Evolutionary conservation across 2,797 vertebrate genomes (phyloP).

Genomic region (Pygocentrus nattereri): DNA sequence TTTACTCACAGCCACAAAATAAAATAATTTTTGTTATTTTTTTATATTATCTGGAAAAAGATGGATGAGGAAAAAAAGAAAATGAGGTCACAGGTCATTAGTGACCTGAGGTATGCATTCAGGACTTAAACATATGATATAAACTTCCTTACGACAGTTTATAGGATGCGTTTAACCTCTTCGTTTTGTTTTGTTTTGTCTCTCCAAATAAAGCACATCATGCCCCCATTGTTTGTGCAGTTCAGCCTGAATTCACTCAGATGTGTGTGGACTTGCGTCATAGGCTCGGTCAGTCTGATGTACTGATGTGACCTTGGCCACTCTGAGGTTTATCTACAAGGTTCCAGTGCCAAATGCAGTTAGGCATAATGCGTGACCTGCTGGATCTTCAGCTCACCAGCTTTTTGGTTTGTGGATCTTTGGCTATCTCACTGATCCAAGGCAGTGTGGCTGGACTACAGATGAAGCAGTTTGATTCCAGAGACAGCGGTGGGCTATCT

Average conservation of each 20-base stretch:
- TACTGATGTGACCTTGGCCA: conserved; percentile 2
- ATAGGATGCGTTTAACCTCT: not conserved
- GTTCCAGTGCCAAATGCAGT: conserved; percentile 13
- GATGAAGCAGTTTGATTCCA: conserved; percentile 58
- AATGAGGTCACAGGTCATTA: not conserved
- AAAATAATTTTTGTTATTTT: too few relatives aligned
- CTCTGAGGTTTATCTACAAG: conserved; percentile 11
- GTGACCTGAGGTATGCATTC: not conserved
- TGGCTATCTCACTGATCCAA: conserved; percentile 23
- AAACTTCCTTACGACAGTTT: not conserved
- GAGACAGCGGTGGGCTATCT: conserved; percentile 50
- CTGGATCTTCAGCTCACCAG: not conserved
- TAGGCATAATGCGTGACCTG: conserved; percentile 5
- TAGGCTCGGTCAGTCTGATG: not conserved
- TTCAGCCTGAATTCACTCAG: not conserved
- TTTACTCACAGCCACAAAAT: too few relatives aligned
- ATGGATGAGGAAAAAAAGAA: too few relatives aligned
- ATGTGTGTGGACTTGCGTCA: not conserved
- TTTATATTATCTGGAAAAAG: too few relatives aligned
- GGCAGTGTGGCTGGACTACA: conserved; percentile 42
- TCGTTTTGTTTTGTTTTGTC: not conserved
- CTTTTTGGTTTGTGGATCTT: not conserved
- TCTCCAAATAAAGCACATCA: not conserved
- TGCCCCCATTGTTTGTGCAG: not conserved
- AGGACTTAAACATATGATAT: not conserved